phyloP scores from a whole-genome alignment of 2,888 invertebrate species.

The Ectemnius lituratus region DNA sequence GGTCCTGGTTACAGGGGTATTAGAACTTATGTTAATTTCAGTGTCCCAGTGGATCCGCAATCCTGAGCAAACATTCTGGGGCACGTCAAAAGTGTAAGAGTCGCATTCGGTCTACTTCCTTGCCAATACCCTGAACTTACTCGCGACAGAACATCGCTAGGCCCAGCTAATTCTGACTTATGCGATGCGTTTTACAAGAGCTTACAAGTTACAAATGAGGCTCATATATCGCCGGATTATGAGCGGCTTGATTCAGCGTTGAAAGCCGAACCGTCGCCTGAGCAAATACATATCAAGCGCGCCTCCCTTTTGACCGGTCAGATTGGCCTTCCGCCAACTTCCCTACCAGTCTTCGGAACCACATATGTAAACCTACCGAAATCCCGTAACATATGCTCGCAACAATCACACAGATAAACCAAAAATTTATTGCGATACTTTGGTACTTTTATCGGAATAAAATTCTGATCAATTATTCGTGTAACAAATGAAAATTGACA shows the following conservation, averaged over 20 bases:
- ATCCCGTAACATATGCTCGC: conserved; percentile 45
- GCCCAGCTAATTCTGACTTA: conserved; percentile 65
- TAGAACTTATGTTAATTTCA: background rate
- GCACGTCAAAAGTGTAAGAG: background rate
- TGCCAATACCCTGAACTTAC: background rate
- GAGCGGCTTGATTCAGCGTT: conserved; percentile 45
- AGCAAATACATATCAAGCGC: conserved; percentile 50
- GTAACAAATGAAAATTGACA: no score
- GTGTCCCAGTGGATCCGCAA: background rate
- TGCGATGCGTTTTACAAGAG: conserved; percentile 61
- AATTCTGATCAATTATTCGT: no score
- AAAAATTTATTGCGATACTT: no score
- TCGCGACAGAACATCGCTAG: background rate
- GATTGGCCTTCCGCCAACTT: conserved; percentile 18
- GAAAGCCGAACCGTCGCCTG: conserved; percentile 59
- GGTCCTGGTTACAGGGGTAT: no score
- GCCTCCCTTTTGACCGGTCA: conserved; percentile 17
- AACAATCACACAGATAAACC: conserved; percentile 37
- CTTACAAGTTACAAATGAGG: conserved; percentile 72
- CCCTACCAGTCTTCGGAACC: conserved; percentile 6
- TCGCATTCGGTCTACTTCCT: background rate
- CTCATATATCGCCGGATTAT: conserved; percentile 73
- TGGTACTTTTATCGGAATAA: no score
- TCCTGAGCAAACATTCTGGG: background rate
- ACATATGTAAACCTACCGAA: conserved; percentile 25